Base-by-base conservation (phyloP, 2,888 invertebrate genomes). In the Tetragonula carbonaria region DNA sequence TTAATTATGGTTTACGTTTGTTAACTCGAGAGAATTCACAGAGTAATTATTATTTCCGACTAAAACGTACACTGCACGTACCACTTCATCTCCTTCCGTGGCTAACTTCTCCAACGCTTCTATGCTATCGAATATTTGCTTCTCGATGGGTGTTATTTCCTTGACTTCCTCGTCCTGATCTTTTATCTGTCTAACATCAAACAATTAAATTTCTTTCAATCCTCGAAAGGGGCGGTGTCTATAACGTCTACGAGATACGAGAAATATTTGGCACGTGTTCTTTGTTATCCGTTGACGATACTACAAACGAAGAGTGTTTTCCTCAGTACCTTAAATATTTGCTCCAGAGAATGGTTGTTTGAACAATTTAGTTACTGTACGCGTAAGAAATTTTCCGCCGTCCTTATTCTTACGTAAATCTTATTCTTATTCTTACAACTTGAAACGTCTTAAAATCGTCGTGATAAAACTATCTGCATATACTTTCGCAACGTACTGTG, bases 81-180 rank as follows among this genome's bases (percentile, higher is more conserved):
- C 97, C 91, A 97, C 95, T 91, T 97, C 97, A 74, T 96, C 96
- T 51, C 97, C 97, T 93, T 97, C 97, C 21, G 96, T 93, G 16
- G 96, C 94, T 51, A 97, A 93, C 77, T 96, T 96, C 87, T 96
- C 96, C 38, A 97, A 95, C 66, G 96, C 95, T 80, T 96, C 96
- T 0, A 96, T 96, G 68, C 97, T 97, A 16, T 95, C 93, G 51
- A 96, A 95, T 8, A 97, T 95, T 87, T 97, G 97, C 84, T 95
- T 95, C 91, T 97, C 97, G 38, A 97, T 96, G 0, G 95, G 95
- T 0, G 95, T 95, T 80, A 96, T 95, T 84, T 95, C 95, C 74
- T 95, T 95, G 66, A 95, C 95, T 8, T 93, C 93, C 2, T 94
- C 92, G 62, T 78, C 90, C 38, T 92, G 89, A 6, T 66, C 57